Evolutionary conservation across 1,140 invertebrate genomes (phyloP), one percentile per base, ranked within the genome.

Genomic region (Apis cerana): DNA sequence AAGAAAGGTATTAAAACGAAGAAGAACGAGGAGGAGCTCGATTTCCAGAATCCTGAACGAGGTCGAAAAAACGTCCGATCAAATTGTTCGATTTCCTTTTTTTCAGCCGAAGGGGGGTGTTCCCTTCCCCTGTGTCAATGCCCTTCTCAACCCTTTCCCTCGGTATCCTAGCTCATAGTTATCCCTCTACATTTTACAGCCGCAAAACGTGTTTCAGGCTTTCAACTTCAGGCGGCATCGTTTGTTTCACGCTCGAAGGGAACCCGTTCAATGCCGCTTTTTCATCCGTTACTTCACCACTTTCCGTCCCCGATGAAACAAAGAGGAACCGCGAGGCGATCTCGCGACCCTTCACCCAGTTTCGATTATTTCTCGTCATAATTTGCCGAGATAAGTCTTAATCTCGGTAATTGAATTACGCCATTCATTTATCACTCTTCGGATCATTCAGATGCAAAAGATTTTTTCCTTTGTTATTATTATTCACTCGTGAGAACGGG

Each of bases 1-100:
- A 3, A 19, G 58, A 19, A 9, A 19, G 8, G 0, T 33, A 58
- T 58, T 58, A 58, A 58, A 58, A 58, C 56, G 56, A 8, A 58
- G 15, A 17, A 7, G 15, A 15, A 8, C 11, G n/a, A 0, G 15
- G n/a, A 1, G 11, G n/a, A 13, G n/a, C 23, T 71, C 75, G 67
- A 1, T 56, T 78, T n/a, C 8, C 17, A 13, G 56, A 21, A n/a
- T 64, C 27, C 50, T 43, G 33, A 71, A 3, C 74, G 33, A 71
- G 33, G 70, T 82, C 72, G n/a, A 58, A 65, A 54, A 33, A 33
- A 33, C 33, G 56, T 5, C 61, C 50, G 82, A 86, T 84, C 72
- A 84, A 86, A 84, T 84, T 84, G 61, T 76, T 86, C 72, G 67
- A 58, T 58, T 71, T 62, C 70, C 75, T 75, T 83, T 71, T 83